Base-by-base conservation (phyloP, 2,888 invertebrate species). In the Rhodophaea formosa region DNA sequence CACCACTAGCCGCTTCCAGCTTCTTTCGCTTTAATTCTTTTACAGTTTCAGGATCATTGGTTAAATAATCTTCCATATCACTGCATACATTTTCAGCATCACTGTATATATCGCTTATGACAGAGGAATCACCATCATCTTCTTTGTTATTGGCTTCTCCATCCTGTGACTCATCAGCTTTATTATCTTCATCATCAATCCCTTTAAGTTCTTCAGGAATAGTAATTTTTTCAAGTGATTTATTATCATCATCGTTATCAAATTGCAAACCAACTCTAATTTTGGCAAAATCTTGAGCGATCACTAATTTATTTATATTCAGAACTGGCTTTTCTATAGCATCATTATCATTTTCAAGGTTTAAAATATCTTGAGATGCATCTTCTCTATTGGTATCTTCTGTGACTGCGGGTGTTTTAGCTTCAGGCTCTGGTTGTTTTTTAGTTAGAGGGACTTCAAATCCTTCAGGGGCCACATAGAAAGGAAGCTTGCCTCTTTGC, bases 401-500 rank as follows among this genome's bases (percentile, higher is more conserved):
- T 45, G 60, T 68, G 17, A 62, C 53, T 15, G 59, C 35, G 62
- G 67, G 59, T 43, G 65, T 62, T 53, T 77, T 75, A 23, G 69
- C 64, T 12, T 68, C 68, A 61, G 72, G 71, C 53, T 75, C 76
- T 52, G 68, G 73, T 57, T 73, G 69, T 62, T 82, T 80, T 62
- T 92, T 90, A n/a, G 92, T 82, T 64, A 94, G 83, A 2, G 96
- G 95, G 53, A 93, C 85, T 82, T 95, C 96, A 86, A 94, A 96
- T 1, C 96, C 96, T 68, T 96, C 95, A 14, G 99, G 99, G 49
- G 95, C 93, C 5, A 97, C 95, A 91, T 97, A 99, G 85, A 97
- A 99, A 0, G 99, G 99, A 56, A 99, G 88, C 85, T 98, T 98
- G 6, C 99, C 99, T 74, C 99, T 93, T 87, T 99, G 99, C 96